Percentiles rank a stretch among this genome's conserved stretches.
Evolutionary conservation across 2,888 invertebrate species (phyloP).

Genomic region (Erynnis tages): DNA sequence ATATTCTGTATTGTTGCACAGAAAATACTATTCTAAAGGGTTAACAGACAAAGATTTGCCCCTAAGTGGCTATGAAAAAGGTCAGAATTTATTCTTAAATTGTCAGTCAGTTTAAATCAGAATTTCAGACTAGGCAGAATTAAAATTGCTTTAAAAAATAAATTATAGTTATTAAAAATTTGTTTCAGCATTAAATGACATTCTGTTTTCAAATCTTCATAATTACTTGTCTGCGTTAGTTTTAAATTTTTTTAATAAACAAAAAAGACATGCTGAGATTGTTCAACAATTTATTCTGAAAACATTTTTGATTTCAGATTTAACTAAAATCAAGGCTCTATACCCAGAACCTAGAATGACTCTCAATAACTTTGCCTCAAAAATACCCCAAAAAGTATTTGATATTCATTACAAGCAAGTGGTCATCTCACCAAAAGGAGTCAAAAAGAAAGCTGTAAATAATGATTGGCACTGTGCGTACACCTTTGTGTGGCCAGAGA

Average conservation of each 20-base stretch:
- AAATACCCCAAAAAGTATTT: conserved; percentile 67
- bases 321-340: conserved; percentile 51
- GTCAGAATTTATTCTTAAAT: too few relatives aligned
- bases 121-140: too few relatives aligned
- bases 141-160: too few relatives aligned
- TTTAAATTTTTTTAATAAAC: too few relatives aligned
- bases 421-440: conserved; percentile 47
- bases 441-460: conserved; percentile 50
- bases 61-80: not conserved
- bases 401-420: conserved; percentile 60
- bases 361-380: conserved; percentile 68
- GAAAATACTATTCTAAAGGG: conserved; percentile 4
- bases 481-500: conserved; percentile 81
- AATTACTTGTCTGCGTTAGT: too few relatives aligned
- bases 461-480: conserved; percentile 80
- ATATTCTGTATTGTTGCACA: conserved; percentile 9
- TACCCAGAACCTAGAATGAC: conserved; percentile 75
- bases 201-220: too few relatives aligned
- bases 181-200: too few relatives aligned
- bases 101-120: too few relatives aligned
- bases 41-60: not conserved
- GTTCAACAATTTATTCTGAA: too few relatives aligned
- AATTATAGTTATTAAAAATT: too few relatives aligned
- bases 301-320: conserved; percentile 28
- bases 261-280: too few relatives aligned